Evolutionary conservation across 2,113 vertebrate genomes (phyloP).

Genomic region (Antechinus flavipes): DNA sequence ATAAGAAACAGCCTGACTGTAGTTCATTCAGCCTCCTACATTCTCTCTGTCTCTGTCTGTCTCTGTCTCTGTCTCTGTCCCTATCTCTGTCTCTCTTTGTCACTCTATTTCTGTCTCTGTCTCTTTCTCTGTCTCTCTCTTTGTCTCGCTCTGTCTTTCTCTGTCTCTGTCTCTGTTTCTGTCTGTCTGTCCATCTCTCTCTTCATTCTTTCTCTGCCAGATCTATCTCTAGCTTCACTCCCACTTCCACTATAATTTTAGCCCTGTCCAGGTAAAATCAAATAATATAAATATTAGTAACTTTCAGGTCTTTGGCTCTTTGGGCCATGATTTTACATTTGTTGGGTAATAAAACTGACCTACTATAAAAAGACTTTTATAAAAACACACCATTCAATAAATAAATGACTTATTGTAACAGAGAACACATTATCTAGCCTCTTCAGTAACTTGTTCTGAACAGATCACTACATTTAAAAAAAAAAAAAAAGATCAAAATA

Average conservation of each 20-base stretch:
- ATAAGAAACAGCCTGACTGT: constrained; percentile 82
- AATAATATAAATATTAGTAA: background rate
- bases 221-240: background rate
- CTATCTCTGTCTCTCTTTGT: too few species aligned
- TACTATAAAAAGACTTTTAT: background rate
- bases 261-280: constrained; percentile 18
- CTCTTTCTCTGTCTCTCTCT: background rate
- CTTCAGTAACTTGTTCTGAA: background rate
- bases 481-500: background rate
- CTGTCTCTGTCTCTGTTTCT: too few species aligned
- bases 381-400: background rate
- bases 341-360: background rate
- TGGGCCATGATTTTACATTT: constrained; percentile 20
- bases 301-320: background rate
- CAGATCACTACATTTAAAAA: background rate
- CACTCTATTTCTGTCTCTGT: too few species aligned
- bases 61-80: too few species aligned
- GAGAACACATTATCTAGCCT: background rate
- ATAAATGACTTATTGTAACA: background rate
- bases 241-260: background rate
- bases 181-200: too few species aligned
- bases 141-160: too few species aligned
- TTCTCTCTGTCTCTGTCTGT: background rate
- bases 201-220: background rate
- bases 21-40: constrained; percentile 74